Conservation (phyloP, 2,888 invertebrate species). For the Drepana falcataria region DNA sequence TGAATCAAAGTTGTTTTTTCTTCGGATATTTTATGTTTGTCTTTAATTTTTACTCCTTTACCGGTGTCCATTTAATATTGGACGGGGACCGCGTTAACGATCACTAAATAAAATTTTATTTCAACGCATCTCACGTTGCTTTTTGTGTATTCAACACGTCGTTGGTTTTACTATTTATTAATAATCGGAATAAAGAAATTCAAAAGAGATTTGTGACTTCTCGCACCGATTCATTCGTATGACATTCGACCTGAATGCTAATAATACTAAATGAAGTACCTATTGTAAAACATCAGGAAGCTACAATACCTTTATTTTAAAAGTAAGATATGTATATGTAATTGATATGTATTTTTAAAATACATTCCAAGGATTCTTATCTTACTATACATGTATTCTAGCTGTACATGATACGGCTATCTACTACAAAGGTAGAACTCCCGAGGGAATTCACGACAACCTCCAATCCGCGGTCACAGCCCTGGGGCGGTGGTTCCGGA, state of each 20-base stretch:
- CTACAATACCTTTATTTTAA: too few species aligned
- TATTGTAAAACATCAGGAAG: too few species aligned
- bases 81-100: constrained; percentile 70
- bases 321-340: background rate
- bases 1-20: constrained; percentile 61
- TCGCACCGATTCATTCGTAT: background rate
- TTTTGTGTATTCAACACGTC: constrained; percentile 67
- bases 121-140: constrained; percentile 57
- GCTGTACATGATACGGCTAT: too few species aligned
- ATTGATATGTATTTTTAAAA: too few species aligned
- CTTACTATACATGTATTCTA: too few species aligned
- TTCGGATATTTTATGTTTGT: constrained; percentile 68
- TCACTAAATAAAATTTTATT: constrained; percentile 76
- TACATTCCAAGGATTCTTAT: too few species aligned
- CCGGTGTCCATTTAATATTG: constrained; percentile 73
- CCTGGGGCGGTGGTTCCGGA: too few species aligned
- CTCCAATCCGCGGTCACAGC: too few species aligned
- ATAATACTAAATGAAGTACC: too few species aligned
- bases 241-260: background rate
- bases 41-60: constrained; percentile 74
- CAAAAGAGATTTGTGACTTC: background rate
- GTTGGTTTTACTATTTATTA: constrained; percentile 69
- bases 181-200: constrained; percentile 41
- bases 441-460: too few species aligned
- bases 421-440: too few species aligned